phyloP scores from a whole-genome alignment of 2,113 vertebrate genomes.

The Camelus bactrianus region DNA sequence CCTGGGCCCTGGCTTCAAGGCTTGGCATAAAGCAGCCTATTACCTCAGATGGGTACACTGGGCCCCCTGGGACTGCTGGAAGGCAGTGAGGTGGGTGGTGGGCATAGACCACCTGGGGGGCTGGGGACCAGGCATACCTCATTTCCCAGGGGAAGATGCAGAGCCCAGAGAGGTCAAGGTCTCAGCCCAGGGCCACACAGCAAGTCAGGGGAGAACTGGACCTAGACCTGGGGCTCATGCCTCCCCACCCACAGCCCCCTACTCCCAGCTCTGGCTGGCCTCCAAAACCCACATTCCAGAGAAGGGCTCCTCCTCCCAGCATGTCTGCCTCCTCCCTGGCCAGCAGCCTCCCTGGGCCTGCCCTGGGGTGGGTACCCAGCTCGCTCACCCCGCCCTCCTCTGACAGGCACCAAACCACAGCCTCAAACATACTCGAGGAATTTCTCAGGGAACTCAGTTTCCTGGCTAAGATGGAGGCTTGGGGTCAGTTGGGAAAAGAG shows the following conservation, averaged over 20 bases:
- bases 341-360: background rate
- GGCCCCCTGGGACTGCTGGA: background rate
- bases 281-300: conserved; percentile 51
- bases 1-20: background rate
- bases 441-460: conserved; percentile 22
- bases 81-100: background rate
- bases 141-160: conserved; percentile 7
- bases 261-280: background rate
- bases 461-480: background rate
- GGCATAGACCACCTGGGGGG: background rate
- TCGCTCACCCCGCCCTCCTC: background rate
- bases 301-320: background rate
- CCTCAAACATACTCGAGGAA: conserved; percentile 48
- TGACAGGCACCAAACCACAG: background rate
- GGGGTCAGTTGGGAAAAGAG: background rate
- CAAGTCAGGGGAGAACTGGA: background rate
- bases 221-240: background rate
- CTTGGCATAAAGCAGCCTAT: background rate
- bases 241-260: background rate
- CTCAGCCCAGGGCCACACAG: conserved; percentile 36
- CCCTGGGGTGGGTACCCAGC: background rate
- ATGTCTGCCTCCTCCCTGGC: background rate
- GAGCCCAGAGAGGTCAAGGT: conserved; percentile 51
- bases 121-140: background rate
- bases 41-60: background rate